Percentiles rank a stretch among this genome's conserved stretches.
phyloP scores from a whole-genome alignment of 2,797 vertebrate genomes.

The Eulemur albifrons region DNA sequence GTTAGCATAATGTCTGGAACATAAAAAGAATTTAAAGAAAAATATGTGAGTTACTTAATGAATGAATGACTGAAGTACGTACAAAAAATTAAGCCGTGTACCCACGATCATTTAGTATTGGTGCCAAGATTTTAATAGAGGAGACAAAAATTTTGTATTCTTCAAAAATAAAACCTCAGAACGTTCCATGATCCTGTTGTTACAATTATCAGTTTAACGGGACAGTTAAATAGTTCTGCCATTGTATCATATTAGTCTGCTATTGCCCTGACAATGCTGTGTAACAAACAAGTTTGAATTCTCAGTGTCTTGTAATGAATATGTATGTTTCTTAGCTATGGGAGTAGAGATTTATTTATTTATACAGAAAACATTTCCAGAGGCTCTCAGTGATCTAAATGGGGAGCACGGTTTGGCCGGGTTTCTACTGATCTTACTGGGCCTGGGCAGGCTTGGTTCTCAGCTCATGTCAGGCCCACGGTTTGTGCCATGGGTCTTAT shows the following conservation, averaged over 20 bases:
- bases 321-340: neutral
- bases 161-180: neutral
- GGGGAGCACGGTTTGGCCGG: neutral
- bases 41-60: neutral
- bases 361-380: neutral
- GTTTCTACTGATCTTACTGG: neutral
- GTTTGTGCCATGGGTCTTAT: neutral
- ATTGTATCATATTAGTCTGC: neutral
- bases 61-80: neutral
- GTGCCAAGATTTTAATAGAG: neutral
- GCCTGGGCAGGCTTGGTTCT: neutral
- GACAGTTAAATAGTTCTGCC: neutral
- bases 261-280: neutral
- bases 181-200: too few relatives aligned
- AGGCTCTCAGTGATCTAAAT: neutral
- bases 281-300: neutral
- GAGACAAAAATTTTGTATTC: neutral
- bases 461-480: neutral
- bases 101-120: neutral
- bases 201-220: neutral
- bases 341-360: neutral
- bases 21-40: neutral
- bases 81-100: neutral
- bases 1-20: neutral
- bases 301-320: neutral